Base-by-base conservation (phyloP, 2,888 invertebrate genomes). In the Cremastinae sp. region DNA sequence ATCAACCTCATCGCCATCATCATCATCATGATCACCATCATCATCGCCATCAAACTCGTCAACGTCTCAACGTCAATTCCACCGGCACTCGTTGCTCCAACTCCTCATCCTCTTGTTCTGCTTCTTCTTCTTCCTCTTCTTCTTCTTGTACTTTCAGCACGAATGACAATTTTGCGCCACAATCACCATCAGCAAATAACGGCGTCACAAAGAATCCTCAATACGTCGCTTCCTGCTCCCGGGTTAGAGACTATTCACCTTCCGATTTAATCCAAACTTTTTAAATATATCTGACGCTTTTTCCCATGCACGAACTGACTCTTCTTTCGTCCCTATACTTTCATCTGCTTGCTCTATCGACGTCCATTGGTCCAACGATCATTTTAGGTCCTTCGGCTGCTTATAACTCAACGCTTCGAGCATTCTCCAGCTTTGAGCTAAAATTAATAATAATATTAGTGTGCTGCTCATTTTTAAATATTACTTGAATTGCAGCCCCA, bases 111-210 rank as follows among this genome's bases (percentile, higher is more conserved):
- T 87, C 88, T 84, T 87, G 87, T 49, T 49, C 1, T 53, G n/a
- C 53, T 53, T 14, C 84, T 79, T 43, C 61, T 49, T 49, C 64
- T 49, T 64, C 84, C 78, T 85, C 86, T 80, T 87, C 88, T 82
- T 86, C 88, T 82, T 87, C 88, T 84, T 87, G 87, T 83, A 84
- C 86, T 82, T 88, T 87, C 83, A 88, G 88, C 87, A 88, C 87
- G 79, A 88, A 86, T 86, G 88, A 87, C 85, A 85, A 78, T 73
- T 74, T 84, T 85, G 85, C 85, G 82, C 83, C 86, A 85, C 84
- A 85, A 76, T 83, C 85, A 82, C 83, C 86, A 75, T 81, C 86
- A 84, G 80, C 74, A 75, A 79, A 69, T 77, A 68, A 62, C 49
- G 72, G 53, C 78, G 78, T 71, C 70, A 65, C 69, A 66, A 72